Base-by-base conservation (phyloP, 2,113 vertebrate genomes). In the Archocentrus centrarchus region DNA sequence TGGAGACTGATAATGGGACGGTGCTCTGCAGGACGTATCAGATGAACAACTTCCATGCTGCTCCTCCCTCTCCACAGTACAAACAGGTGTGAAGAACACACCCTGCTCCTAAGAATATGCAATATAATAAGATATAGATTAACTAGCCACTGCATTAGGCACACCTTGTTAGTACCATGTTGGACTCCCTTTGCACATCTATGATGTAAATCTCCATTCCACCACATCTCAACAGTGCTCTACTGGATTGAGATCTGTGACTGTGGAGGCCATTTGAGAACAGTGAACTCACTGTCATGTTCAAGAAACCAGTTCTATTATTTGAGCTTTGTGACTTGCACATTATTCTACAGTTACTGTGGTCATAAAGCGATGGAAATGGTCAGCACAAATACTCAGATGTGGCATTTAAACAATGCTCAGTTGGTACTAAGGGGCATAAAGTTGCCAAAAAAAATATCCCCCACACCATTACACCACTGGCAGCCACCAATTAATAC, bases 21-120 rank as follows among this genome's bases (percentile, higher is more conserved):
- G 32, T 97, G 59, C 92, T 94, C 80, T 99, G 98, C 91, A 96
- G 97, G 87, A 97, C 97, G 37, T 99, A 99, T 64, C 96, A 97
- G 94, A 97, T 99, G 97, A 96, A 92, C 83, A 95, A 97, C 57
- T 97, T 96, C 79, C 93, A 95, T 4, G 70, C 87, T 59, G 95
- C 89, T 24, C 93, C 83, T 11, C 97, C 98, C 3, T 99, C 98
- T n/a, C 97, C 97, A 22, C 97, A 98, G 79, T 99, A 99, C 88
- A 99, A 98, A 94, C 93, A 97, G 95, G 98, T 98, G 76, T 11
- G 63, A 62, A 39, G 13, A 76, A 68, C n/a, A 79, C 66, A 39
- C 59, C 35, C 3, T 37, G 39, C n/a, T 44, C 10, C n/a, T 35
- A 4, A 59, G 11, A 59, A 11, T 53, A 70, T 70, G 44, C 66